These are phyloP conservation scores for Acleris laterana DNA, from an alignment of 2,888 invertebrate species.

Conservation along the genomic window DNA sequence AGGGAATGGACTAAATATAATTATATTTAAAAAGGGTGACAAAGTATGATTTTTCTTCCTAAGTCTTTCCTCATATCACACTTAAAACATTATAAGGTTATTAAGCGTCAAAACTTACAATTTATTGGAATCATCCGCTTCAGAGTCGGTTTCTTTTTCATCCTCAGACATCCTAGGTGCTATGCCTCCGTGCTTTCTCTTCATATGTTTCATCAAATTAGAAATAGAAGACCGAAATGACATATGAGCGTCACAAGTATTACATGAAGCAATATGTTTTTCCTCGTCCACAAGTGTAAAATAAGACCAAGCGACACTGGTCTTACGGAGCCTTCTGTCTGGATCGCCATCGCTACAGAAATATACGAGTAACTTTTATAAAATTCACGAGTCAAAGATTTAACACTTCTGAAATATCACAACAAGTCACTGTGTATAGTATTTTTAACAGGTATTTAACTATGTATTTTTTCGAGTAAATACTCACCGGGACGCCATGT, in stretches of 20 bases:
- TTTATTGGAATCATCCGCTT: conserved; percentile 16
- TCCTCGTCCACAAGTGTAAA: conserved; percentile 39
- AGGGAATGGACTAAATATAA: no score
- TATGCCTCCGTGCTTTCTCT: conserved; percentile 39
- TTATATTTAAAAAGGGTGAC: no score
- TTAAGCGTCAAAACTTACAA: conserved; percentile 13
- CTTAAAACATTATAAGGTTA: conserved; percentile 34
- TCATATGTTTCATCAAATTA: conserved; percentile 46
- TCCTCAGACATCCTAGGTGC: conserved; percentile 19
- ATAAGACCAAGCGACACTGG: conserved; percentile 40
- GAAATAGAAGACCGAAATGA: conserved; percentile 43
- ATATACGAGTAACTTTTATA: background rate
- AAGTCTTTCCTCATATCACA: no score
- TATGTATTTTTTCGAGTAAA: conserved; percentile 35
- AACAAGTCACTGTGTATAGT: conserved; percentile 29
- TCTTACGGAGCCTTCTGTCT: conserved; percentile 25
- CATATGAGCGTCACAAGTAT: conserved; percentile 38
- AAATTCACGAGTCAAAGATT: conserved; percentile 1
- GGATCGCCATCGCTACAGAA: conserved; percentile 23
- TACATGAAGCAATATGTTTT: conserved; percentile 39
- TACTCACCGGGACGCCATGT: conserved; percentile 34
- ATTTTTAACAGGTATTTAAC: conserved; percentile 34
- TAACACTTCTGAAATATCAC: background rate
- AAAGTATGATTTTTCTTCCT: no score
- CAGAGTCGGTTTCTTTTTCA: conserved; percentile 19